Conservation (phyloP, 2,888 invertebrate species). For the Lepidocyrtoides sp. region DNA sequence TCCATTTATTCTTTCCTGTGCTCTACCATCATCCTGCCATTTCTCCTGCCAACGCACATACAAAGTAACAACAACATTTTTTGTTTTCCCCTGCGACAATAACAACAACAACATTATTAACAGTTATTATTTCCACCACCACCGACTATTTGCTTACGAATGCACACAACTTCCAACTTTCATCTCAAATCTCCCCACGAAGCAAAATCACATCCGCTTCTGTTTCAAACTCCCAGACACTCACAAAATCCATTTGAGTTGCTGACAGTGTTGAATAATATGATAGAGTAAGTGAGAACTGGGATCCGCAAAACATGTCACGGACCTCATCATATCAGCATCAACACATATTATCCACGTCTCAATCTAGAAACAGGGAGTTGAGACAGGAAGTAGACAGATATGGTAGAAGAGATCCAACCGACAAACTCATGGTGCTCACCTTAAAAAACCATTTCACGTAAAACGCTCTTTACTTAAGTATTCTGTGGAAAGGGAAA, state of each 20-base stretch:
- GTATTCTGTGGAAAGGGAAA: not conserved
- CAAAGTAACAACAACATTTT: constrained; percentile 15
- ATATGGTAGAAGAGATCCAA: not conserved
- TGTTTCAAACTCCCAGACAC: constrained; percentile 23
- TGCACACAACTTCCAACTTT: not conserved
- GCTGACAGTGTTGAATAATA: constrained; percentile 27
- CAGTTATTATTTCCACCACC: not conserved
- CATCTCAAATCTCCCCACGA: constrained; percentile 24
- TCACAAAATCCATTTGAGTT: constrained; percentile 23
- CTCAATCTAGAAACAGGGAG: not conserved
- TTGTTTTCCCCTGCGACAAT: constrained; percentile 42
- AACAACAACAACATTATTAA: constrained; percentile 19
- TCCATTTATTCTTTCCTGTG: not conserved
- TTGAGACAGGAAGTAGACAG: not conserved
- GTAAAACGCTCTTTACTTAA: not conserved
- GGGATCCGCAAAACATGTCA: constrained; percentile 45
- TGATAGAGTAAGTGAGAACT: not conserved
- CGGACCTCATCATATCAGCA: constrained; percentile 36
- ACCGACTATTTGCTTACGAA: not conserved
- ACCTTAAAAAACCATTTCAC: not conserved
- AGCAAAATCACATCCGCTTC: constrained; percentile 55
- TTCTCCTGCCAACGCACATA: constrained; percentile 38
- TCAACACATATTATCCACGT: constrained; percentile 2
- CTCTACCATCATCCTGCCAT: constrained; percentile 4
- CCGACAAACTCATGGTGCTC: not conserved